These are phyloP conservation scores for Chaitophorus viminalis DNA, from an alignment of 2,888 invertebrate species.

Conservation along the genomic window DNA sequence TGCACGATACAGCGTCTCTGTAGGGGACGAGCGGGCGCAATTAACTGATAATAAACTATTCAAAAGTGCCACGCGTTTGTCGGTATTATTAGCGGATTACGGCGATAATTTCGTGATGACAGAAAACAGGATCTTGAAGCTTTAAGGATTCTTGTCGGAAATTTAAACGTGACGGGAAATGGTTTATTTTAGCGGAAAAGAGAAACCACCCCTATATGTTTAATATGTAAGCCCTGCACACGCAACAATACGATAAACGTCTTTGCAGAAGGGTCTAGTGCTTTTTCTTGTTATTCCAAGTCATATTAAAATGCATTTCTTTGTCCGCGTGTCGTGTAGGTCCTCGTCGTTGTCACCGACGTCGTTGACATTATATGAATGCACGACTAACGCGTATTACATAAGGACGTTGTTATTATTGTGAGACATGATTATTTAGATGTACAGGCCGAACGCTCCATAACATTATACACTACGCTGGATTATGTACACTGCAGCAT, in stretches of 20 bases:
- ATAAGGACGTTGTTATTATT: neutral
- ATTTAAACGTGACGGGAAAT: slow-evolving; percentile 14
- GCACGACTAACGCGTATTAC: slow-evolving; percentile 14
- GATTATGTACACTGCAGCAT: no score
- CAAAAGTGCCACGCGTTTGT: slow-evolving; percentile 25
- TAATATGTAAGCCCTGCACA: neutral
- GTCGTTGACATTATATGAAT: slow-evolving; percentile 5
- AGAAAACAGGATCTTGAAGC: neutral
- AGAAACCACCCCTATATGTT: slow-evolving; percentile 21
- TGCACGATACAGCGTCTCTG: neutral
- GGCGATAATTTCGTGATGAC: slow-evolving; percentile 10
- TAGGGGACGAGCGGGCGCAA: neutral
- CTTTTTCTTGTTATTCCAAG: slow-evolving; percentile 56
- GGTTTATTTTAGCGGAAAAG: slow-evolving; percentile 12
- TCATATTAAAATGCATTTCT: slow-evolving; percentile 43
- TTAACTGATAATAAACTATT: slow-evolving; percentile 37
- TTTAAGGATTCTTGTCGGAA: neutral
- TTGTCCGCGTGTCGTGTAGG: slow-evolving; percentile 21
- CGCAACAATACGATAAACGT: slow-evolving; percentile 38
- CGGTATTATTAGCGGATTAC: slow-evolving; percentile 23
- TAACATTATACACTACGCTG: no score
- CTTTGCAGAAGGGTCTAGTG: slow-evolving; percentile 32
- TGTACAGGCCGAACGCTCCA: no score
- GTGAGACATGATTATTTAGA: slow-evolving; percentile 8
- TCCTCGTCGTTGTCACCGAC: neutral